Evolutionary conservation across 1,140 invertebrate species (phyloP).

Genomic region (Phocides pigmalion): DNA sequence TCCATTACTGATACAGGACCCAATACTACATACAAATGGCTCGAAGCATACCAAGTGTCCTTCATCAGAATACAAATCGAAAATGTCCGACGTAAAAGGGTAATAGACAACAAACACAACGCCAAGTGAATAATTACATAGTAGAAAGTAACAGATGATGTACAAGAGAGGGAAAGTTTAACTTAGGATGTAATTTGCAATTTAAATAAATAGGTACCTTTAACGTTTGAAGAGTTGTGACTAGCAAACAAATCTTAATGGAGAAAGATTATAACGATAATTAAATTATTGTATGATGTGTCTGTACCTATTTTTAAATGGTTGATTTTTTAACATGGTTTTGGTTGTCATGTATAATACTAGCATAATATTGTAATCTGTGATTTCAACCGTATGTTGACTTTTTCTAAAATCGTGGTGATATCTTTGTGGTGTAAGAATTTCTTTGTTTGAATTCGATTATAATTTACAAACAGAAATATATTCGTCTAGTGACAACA

Average conservation of each 20-base stretch:
- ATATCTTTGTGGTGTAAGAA: too few species aligned
- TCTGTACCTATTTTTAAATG: too few species aligned
- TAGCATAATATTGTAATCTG: too few species aligned
- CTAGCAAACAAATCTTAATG: not conserved
- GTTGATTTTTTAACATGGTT: too few species aligned
- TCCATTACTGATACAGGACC: conserved; percentile 17
- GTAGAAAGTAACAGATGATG: conserved; percentile 25
- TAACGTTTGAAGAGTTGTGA: too few species aligned
- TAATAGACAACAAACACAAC: conserved; percentile 23
- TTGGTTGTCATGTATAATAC: too few species aligned
- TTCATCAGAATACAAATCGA: conserved; percentile 24
- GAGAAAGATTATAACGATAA: not conserved
- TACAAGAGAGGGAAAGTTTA: conserved; percentile 24
- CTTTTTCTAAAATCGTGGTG: too few species aligned
- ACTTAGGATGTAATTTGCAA: conserved; percentile 10
- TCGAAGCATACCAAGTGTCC: conserved; percentile 2
- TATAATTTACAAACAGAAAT: too few species aligned
- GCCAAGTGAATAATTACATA: conserved; percentile 19
- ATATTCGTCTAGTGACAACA: too few species aligned
- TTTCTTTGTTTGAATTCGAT: too few species aligned
- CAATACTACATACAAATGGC: conserved; percentile 12
- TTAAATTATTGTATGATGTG: too few species aligned
- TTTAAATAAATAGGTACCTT: conserved; percentile 1
- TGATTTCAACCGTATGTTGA: too few species aligned
- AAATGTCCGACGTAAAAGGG: conserved; percentile 16